Evolutionary conservation across 35 echinoderm and acorn worm species (phyloP).

Genomic region (Patiria miniata): DNA sequence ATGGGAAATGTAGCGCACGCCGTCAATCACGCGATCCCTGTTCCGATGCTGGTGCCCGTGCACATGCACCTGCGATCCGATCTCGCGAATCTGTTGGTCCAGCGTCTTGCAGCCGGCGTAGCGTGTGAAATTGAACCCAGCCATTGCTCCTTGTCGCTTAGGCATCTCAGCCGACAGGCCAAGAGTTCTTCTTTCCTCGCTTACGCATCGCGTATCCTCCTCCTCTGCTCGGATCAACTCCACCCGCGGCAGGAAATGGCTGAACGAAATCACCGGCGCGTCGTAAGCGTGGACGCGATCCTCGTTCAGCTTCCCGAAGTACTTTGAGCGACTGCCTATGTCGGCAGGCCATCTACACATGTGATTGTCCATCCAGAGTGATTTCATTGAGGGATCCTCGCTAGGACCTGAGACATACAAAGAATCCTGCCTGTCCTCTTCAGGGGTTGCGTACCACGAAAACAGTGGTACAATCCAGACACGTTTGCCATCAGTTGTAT

Average conservation of each 20-base stretch:
- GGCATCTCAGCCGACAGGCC: slow-evolving; percentile 44
- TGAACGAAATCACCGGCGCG: slow-evolving; percentile 82
- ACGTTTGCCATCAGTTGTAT: slow-evolving; percentile 26
- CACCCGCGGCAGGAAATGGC: slow-evolving; percentile 87
- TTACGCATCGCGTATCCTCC: slow-evolving; percentile 52
- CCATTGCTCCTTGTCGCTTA: slow-evolving; percentile 74
- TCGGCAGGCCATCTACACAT: slow-evolving; percentile 85
- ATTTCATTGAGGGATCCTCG: slow-evolving; percentile 44
- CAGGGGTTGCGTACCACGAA: slow-evolving; percentile 89
- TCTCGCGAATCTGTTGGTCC: slow-evolving; percentile 74
- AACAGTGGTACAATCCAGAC: slow-evolving; percentile 94
- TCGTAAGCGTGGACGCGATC: slow-evolving; percentile 67
- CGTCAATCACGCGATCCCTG: slow-evolving; percentile 78
- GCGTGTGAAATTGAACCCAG: slow-evolving; percentile 94
- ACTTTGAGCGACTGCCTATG: slow-evolving; percentile 70
- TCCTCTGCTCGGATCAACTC: slow-evolving; percentile 73
- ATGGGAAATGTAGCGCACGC: slow-evolving; percentile 89
- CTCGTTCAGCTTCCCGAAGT: slow-evolving; percentile 70
- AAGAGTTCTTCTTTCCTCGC: slow-evolving; percentile 51
- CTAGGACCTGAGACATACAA: slow-evolving; percentile 39
- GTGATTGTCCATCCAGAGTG: slow-evolving; percentile 96
- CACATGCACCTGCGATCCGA: slow-evolving; percentile 72
- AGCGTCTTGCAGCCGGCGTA: slow-evolving; percentile 80
- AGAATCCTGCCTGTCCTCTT: slow-evolving; percentile 73
- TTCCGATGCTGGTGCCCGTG: slow-evolving; percentile 98